Percentiles rank a stretch among this genome's conserved stretches.
Evolutionary conservation across 2,888 invertebrate species (phyloP).

Genomic region (Chymomyza fuscimana): DNA sequence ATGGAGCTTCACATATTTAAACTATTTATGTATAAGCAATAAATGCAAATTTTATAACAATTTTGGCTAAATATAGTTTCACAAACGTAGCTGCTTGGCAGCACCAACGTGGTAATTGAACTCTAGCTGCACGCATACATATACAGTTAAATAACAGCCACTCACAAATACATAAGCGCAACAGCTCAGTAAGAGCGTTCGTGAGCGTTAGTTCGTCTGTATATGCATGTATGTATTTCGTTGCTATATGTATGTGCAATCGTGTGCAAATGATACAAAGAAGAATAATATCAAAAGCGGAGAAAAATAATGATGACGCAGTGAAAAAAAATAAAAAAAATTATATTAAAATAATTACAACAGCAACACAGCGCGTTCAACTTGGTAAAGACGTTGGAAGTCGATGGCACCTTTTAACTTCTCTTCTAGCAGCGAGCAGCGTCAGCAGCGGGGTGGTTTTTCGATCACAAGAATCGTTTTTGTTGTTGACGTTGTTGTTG

Average conservation of each 20-base stretch:
- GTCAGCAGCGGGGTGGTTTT: conserved; percentile 59
- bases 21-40: not conserved
- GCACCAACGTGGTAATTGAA: conserved; percentile 60
- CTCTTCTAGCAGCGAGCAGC: conserved; percentile 25
- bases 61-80: not conserved
- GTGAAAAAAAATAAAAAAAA: conserved; percentile 52
- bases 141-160: conserved; percentile 1
- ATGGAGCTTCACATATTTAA: not conserved
- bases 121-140: conserved; percentile 47
- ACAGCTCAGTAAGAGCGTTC: conserved; percentile 13
- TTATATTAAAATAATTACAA: conserved; percentile 72
- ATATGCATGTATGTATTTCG: conserved; percentile 14
- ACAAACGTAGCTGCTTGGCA: conserved; percentile 41
- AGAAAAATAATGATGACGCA: conserved; percentile 74
- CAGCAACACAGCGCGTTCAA: conserved; percentile 54
- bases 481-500: not conserved
- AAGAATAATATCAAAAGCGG: conserved; percentile 70
- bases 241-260: conserved; percentile 44
- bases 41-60: not conserved
- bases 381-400: conserved; percentile 55
- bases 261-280: conserved; percentile 74
- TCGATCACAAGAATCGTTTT: conserved; percentile 48
- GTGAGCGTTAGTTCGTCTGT: not conserved
- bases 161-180: conserved; percentile 25
- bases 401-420: conserved; percentile 55